Conservation (phyloP, 2,797 vertebrate species). For the Strix occidentalis region DNA sequence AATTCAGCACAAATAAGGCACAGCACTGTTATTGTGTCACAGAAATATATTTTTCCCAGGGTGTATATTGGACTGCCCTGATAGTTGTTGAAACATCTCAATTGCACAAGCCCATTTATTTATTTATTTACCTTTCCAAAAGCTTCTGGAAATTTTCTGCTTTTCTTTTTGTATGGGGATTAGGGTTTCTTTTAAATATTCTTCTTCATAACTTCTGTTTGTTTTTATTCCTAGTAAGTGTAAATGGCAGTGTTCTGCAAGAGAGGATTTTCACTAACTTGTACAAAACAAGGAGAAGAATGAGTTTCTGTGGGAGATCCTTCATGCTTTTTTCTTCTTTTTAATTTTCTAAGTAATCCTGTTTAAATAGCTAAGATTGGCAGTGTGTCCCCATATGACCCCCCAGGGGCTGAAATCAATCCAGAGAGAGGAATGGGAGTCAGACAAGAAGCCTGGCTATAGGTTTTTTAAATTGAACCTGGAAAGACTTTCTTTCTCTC, state of each 20-base stretch:
- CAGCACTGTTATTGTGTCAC: not conserved
- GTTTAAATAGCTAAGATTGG: not conserved
- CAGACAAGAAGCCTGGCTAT: not conserved
- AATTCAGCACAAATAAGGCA: slow-evolving; percentile 26
- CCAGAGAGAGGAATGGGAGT: not conserved
- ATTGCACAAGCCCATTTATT: not conserved
- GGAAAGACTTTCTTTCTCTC: not conserved
- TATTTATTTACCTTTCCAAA: not conserved
- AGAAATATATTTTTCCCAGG: not conserved
- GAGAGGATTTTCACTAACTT: not conserved
- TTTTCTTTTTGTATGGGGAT: not conserved
- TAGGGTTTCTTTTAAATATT: not conserved
- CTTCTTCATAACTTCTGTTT: not conserved
- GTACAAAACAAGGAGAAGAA: not conserved
- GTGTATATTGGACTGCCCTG: not conserved
- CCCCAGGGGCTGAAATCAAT: not conserved
- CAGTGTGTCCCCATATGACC: not conserved
- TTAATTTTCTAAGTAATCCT: not conserved
- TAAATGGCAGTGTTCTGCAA: not conserved
- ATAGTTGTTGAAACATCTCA: not conserved
- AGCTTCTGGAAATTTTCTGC: not conserved
- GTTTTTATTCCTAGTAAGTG: not conserved
- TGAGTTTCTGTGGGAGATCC: not conserved
- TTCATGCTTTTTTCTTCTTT: not conserved
- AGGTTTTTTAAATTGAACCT: not conserved